phyloP scores from a whole-genome alignment of 2,888 invertebrate genomes.

The Macrophya alboannulata region DNA sequence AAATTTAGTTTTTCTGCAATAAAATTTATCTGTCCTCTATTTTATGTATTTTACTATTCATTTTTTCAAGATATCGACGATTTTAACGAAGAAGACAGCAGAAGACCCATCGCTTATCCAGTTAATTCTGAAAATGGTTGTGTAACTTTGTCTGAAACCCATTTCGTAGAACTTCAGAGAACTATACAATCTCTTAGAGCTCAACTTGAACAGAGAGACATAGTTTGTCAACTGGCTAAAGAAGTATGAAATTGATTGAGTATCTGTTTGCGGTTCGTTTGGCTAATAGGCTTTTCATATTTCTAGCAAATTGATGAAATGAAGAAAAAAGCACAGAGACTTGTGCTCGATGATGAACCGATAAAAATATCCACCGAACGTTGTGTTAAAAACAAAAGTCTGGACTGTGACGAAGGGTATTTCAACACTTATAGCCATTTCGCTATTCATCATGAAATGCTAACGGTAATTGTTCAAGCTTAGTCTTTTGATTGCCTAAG shows the following conservation, averaged over 20 bases:
- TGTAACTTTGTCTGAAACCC: constrained; percentile 84
- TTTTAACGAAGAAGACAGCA: constrained; percentile 67
- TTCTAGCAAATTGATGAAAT: constrained; percentile 77
- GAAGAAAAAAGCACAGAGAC: constrained; percentile 74
- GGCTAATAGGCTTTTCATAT: constrained; percentile 20
- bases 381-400: constrained; percentile 80
- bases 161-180: constrained; percentile 84
- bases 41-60: constrained; percentile 36
- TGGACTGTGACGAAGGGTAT: constrained; percentile 89
- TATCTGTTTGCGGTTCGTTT: not conserved
- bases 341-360: constrained; percentile 73
- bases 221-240: constrained; percentile 74
- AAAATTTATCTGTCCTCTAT: constrained; percentile 26
- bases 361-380: constrained; percentile 65
- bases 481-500: constrained; percentile 44
- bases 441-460: constrained; percentile 97
- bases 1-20: not conserved
- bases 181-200: constrained; percentile 83
- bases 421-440: constrained; percentile 94
- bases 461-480: constrained; percentile 83
- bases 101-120: constrained; percentile 81
- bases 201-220: constrained; percentile 82
- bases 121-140: constrained; percentile 85
- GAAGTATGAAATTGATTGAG: constrained; percentile 69
- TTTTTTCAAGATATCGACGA: constrained; percentile 70